phyloP scores from a whole-genome alignment of 1,140 invertebrate genomes.

The Drosophila asahinai region DNA sequence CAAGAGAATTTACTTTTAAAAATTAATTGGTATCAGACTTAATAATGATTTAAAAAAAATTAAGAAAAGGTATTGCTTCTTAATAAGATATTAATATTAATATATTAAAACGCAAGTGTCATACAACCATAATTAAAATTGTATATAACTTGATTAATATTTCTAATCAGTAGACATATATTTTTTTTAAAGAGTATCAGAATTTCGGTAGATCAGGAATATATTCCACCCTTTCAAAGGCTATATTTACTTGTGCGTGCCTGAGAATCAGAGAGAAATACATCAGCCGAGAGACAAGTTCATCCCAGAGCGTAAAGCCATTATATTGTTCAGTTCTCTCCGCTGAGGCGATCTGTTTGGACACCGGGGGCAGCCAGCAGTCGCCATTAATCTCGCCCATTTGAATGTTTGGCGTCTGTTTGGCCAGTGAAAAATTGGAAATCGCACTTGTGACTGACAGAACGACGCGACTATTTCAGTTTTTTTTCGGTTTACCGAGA shows the following conservation, averaged over 20 bases:
- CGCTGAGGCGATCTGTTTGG: slow-evolving; percentile 43
- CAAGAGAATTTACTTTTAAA: no score
- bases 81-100: no score
- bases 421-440: slow-evolving; percentile 69
- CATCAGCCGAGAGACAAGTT: slow-evolving; percentile 12
- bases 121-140: neutral
- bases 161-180: neutral
- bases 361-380: slow-evolving; percentile 21
- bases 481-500: slow-evolving; percentile 9
- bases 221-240: slow-evolving; percentile 17
- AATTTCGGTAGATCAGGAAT: neutral
- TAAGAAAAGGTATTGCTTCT: no score
- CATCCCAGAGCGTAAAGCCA: slow-evolving; percentile 15
- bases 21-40: no score
- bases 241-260: slow-evolving; percentile 68
- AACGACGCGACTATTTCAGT: slow-evolving; percentile 34
- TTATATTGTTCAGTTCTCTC: slow-evolving; percentile 51
- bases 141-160: neutral
- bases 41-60: no score
- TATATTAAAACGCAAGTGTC: no score
- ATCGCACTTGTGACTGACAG: slow-evolving; percentile 40
- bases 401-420: slow-evolving; percentile 70
- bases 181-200: slow-evolving; percentile 11
- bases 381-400: slow-evolving; percentile 44
- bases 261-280: slow-evolving; percentile 6